Percentiles rank a stretch among this genome's conserved stretches.
Conservation (phyloP, 1,140 invertebrate species). For the Andricus grossulariae region DNA sequence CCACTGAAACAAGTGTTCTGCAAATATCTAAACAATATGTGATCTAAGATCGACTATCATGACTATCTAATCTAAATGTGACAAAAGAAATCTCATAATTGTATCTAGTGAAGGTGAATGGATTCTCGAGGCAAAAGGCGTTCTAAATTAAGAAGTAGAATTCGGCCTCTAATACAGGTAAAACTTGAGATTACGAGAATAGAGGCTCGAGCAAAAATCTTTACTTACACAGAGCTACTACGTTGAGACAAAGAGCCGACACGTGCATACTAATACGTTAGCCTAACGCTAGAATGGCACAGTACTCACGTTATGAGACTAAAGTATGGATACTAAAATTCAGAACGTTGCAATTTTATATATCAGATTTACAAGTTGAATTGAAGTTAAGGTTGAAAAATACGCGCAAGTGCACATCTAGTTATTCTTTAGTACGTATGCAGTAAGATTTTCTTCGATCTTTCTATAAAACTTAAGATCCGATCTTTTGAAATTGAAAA, state of each 20-base stretch:
- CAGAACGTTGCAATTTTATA: conserved; percentile 60
- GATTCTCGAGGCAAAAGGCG: conserved; percentile 73
- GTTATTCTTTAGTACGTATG: too few relatives aligned
- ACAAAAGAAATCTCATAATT: conserved; percentile 39
- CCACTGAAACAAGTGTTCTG: too few relatives aligned
- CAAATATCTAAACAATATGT: background rate
- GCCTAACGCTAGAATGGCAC: background rate
- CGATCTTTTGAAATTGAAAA: background rate
- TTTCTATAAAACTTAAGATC: background rate
- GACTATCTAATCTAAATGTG: conserved; percentile 45
- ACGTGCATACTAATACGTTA: conserved; percentile 34
- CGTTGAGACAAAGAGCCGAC: conserved; percentile 64
- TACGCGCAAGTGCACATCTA: background rate
- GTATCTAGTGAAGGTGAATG: conserved; percentile 40
- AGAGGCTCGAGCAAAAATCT: conserved; percentile 48
- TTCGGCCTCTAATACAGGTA: conserved; percentile 52
- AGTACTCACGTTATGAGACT: conserved; percentile 37
- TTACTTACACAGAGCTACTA: conserved; percentile 71
- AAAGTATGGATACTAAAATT: conserved; percentile 55
- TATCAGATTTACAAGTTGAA: conserved; percentile 44
- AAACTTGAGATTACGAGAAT: conserved; percentile 44
- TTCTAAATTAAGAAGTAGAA: conserved; percentile 55
- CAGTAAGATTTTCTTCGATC: background rate
- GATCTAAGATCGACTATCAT: conserved; percentile 57
- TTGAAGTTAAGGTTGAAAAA: conserved; percentile 36